Evolutionary conservation across 2,797 vertebrate genomes (phyloP).

Genomic region (Periophthalmus magnuspinnatus): DNA sequence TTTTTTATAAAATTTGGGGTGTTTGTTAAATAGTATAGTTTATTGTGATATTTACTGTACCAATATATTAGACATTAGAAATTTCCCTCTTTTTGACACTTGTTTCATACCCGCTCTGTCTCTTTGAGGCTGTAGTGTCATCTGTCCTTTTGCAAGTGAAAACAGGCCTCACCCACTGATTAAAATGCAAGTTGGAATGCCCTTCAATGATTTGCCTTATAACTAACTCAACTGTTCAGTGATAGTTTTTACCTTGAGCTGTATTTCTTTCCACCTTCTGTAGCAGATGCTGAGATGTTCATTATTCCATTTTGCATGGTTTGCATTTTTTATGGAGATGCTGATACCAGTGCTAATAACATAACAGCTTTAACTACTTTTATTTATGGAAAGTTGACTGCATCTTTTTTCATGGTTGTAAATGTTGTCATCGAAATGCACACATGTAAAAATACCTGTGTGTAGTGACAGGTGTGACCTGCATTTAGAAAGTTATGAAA

Average conservation of each 20-base stretch:
- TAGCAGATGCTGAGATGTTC: neutral
- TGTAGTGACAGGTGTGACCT: too few relatives aligned
- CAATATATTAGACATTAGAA: too few relatives aligned
- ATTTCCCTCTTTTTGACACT: neutral
- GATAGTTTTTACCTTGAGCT: neutral
- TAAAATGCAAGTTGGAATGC: neutral
- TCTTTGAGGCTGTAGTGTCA: neutral
- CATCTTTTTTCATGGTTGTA: neutral
- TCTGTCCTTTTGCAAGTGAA: constrained; percentile 1
- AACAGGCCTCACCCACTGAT: neutral
- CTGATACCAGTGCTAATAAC: neutral
- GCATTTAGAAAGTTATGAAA: too few relatives aligned
- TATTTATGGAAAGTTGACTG: neutral
- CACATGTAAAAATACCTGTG: neutral
- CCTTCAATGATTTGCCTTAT: neutral
- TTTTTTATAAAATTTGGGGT: too few relatives aligned
- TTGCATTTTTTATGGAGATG: neutral
- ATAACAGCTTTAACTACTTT: neutral
- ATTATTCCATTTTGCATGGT: neutral
- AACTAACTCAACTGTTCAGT: neutral
- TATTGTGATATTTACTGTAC: too few relatives aligned
- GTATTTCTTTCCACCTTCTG: neutral
- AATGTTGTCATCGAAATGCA: neutral
- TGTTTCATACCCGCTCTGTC: neutral
- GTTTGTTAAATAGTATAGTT: too few relatives aligned